Evolutionary conservation across 2,113 vertebrate species (phyloP), one percentile per base, ranked within the genome.

Genomic region (Hippocampus comes): DNA sequence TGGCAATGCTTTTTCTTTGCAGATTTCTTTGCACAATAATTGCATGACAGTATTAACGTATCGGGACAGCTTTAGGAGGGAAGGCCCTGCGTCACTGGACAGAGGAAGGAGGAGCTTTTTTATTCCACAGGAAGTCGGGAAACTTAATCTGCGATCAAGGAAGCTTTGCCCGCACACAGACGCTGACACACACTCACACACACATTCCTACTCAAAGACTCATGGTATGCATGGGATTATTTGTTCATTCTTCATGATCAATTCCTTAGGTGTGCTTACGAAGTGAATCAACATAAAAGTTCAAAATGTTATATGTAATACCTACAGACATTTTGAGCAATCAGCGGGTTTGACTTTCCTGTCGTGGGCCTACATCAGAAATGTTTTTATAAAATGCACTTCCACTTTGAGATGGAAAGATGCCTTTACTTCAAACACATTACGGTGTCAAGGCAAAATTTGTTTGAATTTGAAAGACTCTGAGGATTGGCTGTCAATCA

Each of bases 11-110:
- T 86, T 89, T 92, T 92, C 91, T 89, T 91, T 86, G 85, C 87
- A 92, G 92, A 93, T 92, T 92, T 93, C 91, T 92, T 91, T 79
- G 87, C 88, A 88, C 87, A 90, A 91, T 92, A 93, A 93, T 90
- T 91, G 89, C 90, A 91, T 90, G 90, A 91, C 89, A 90, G 89
- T 87, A 92, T 93, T 91, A 92, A 87, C 82, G 79, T 86, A 90
- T 83, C 75, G 84, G 84, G 87, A 83, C 79, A 86, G 91, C 91
- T 92, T 93, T 91, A 90, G 88, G 76, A 73, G 30, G 34, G 41
- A 61, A 23, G 64, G 63, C 12, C 74, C 76, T 84, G 83, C 81
- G 84, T 90, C 89, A 89, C 81, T n/a, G 79, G 75, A 75, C 63
- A 65, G 86, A 75, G 83, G 77, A 80, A 75, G 79, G 64, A 66